These are phyloP conservation scores for Melinaea marsaeus DNA, from an alignment of 2,888 invertebrate species.

Conservation along the genomic window DNA sequence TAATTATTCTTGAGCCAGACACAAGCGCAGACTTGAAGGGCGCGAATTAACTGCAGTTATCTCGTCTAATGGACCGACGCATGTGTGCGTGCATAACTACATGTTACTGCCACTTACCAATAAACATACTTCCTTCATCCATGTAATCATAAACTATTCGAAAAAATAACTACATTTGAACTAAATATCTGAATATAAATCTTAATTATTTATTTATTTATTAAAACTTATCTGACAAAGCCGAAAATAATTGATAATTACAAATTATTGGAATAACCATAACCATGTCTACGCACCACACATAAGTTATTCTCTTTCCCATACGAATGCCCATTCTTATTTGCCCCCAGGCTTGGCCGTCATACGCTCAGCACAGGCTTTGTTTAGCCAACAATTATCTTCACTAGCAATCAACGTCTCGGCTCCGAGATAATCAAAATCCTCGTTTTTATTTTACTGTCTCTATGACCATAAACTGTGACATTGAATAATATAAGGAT, in stretches of 20 bases:
- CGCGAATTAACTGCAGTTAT: slow-evolving; percentile 72
- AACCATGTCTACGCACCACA: slow-evolving; percentile 28
- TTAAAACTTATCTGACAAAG: background rate
- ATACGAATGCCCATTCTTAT: slow-evolving; percentile 51
- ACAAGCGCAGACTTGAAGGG: slow-evolving; percentile 49
- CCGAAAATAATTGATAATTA: background rate
- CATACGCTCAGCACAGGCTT: slow-evolving; percentile 60
- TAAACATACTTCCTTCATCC: slow-evolving; percentile 11
- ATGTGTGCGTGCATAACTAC: slow-evolving; percentile 52
- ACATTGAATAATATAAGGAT: slow-evolving; percentile 3
- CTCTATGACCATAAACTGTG: background rate
- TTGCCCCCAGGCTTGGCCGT: slow-evolving; percentile 58
- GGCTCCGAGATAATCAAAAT: slow-evolving; percentile 36
- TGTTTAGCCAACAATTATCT: slow-evolving; percentile 72
- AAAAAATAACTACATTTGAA: too few relatives aligned
- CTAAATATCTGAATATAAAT: too few relatives aligned
- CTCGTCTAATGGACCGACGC: slow-evolving; percentile 61
- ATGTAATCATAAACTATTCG: background rate
- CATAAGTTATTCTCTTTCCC: slow-evolving; percentile 50
- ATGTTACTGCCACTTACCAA: slow-evolving; percentile 32
- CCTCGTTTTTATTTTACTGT: slow-evolving; percentile 24
- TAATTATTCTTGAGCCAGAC: slow-evolving; percentile 44
- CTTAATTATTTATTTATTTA: too few relatives aligned
- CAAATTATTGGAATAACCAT: slow-evolving; percentile 18
- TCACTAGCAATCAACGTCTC: slow-evolving; percentile 58